Base-by-base conservation (phyloP, 2,888 invertebrate species). In the Leucoma salicis region DNA sequence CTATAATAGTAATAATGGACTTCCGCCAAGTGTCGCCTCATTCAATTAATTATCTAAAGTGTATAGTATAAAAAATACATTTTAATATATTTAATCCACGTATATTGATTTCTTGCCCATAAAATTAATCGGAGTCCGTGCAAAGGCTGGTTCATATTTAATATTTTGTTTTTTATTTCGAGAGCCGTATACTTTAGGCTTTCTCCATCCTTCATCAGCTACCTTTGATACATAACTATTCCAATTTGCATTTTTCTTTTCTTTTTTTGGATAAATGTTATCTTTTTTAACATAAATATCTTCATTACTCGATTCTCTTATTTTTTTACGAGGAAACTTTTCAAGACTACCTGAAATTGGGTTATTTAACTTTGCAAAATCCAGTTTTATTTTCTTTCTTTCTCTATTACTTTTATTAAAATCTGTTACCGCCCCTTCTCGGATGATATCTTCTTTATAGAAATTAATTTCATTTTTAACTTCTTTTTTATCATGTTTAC, bases 301-400 rank as follows among this genome's bases (percentile, higher is more conserved):
- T 21, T 3, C 21, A 4, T 21, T 21, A 6, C n/a, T 35, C 2
- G 8, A 24, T 8, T 13, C 24, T 2, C 1, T n/a, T 8, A 10
- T 10, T 10, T 29, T 35, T 13, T 27, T 27, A 27, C 1, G 1
- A n/a, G 11, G 25, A 0, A 13, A 27, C 1, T n/a, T 18, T 7
- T 25, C 16, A 3, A 29, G 6, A 13, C 8, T 35, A 3, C 21
- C 27, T 11, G 13, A 21, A 11, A 28, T 28, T 2, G 36, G 28
- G 31, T 5, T 40, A 38, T 38, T 28, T 12, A 27, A n/a, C 11
- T 35, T 35, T 5, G n/a, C n/a, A n/a, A n/a, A 11, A 11, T 27
- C 2, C 8, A 2, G 7, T 27, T 27, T 27, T 27, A 11, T 4
- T n/a, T 1, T 27, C n/a, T 27, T 27, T 10, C 8, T 10, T 1